A percentile compares a stretch with the other conserved stretches of the same genome.
phyloP scores from a whole-genome alignment of 2,888 invertebrate genomes.

The Zaprionus obscuricornis region DNA sequence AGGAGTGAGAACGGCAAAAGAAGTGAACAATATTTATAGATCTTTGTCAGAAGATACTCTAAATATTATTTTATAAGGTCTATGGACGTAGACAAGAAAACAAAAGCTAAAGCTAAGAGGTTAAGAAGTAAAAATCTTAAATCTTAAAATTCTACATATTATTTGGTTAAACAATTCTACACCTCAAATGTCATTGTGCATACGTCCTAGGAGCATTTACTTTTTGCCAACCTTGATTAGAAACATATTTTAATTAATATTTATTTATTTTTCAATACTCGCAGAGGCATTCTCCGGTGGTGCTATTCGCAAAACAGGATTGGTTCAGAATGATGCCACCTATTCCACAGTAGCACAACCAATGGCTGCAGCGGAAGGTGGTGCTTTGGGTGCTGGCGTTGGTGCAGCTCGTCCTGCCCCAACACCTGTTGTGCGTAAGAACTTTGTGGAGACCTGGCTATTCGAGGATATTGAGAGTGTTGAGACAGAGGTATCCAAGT shows the following conservation, averaged over 20 bases:
- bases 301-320: conserved; percentile 48
- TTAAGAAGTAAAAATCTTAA: too few relatives aligned
- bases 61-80: too few relatives aligned
- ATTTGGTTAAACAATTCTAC: too few relatives aligned
- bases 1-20: conserved; percentile 3
- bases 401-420: not conserved
- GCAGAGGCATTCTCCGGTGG: conserved; percentile 31
- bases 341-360: not conserved
- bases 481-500: conserved; percentile 65
- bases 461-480: conserved; percentile 84
- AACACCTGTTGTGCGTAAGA: conserved; percentile 83
- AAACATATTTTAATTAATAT: not conserved
- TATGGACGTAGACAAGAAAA: too few relatives aligned
- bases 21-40: too few relatives aligned
- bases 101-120: too few relatives aligned
- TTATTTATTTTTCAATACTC: not conserved
- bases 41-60: too few relatives aligned
- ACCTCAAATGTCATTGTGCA: too few relatives aligned
- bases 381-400: conserved; percentile 3
- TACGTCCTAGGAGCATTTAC: too few relatives aligned
- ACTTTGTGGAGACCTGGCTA: conserved; percentile 90
- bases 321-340: conserved; percentile 1
- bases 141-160: too few relatives aligned
- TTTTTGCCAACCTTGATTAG: too few relatives aligned
- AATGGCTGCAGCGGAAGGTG: not conserved